A percentile compares a stretch with the other conserved stretches of the same genome.
Evolutionary conservation across 1,140 invertebrate species (phyloP).

Genomic region (Papilio polyxenes): DNA sequence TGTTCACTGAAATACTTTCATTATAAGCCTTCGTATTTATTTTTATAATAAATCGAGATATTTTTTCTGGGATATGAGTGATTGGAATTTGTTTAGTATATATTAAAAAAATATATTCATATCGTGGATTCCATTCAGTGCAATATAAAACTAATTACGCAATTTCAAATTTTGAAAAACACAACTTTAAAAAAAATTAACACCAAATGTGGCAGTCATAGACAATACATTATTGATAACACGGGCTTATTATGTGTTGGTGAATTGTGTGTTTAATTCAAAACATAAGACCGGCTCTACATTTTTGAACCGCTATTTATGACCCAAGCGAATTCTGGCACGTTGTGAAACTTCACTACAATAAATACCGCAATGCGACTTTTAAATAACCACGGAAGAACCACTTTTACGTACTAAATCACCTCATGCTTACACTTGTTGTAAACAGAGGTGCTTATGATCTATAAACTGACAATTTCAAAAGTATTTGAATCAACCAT

Average conservation of each 20-base stretch:
- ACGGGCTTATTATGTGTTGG: not conserved
- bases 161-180: not conserved
- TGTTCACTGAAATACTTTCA: constrained; percentile 22
- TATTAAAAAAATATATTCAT: too few relatives aligned
- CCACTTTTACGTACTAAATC: constrained; percentile 30
- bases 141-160: not conserved
- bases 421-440: constrained; percentile 4
- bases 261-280: constrained; percentile 11
- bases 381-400: constrained; percentile 16
- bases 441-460: not conserved
- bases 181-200: not conserved
- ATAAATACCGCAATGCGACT: constrained; percentile 29
- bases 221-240: not conserved
- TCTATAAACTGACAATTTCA: not conserved
- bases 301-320: constrained; percentile 16
- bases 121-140: too few relatives aligned
- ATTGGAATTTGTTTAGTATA: too few relatives aligned
- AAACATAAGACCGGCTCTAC: constrained; percentile 8
- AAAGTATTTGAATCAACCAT: not conserved
- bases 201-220: not conserved
- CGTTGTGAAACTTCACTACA: not conserved
- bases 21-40: not conserved
- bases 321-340: constrained; percentile 11
- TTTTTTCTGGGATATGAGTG: not conserved
- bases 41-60: not conserved